Percentiles rank a stretch among this genome's conserved stretches.
Evolutionary conservation across 2,797 vertebrate species (phyloP).

Genomic region (Pseudochirops cupreus): DNA sequence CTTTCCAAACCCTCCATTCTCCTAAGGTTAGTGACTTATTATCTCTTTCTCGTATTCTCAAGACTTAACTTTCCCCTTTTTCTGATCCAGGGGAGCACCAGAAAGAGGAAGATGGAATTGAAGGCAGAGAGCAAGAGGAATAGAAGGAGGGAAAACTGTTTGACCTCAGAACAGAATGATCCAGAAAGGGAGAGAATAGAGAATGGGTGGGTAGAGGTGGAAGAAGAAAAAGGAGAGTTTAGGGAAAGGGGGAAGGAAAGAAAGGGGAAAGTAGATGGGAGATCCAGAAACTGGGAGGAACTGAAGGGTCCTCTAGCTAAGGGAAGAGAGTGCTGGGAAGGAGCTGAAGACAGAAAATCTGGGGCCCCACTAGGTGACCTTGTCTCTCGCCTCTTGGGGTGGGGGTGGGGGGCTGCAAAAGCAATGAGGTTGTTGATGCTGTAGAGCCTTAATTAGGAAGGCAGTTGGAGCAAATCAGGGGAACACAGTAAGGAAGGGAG

Average conservation of each 20-base stretch:
- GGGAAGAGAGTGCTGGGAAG: neutral
- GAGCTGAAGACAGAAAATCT: neutral
- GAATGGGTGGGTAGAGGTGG: slow-evolving; percentile 39
- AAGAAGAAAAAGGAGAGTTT: slow-evolving; percentile 60
- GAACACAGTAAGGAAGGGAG: neutral
- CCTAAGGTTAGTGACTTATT: neutral
- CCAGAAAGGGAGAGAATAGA: slow-evolving; percentile 77
- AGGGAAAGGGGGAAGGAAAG: slow-evolving; percentile 50
- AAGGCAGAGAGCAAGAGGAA: slow-evolving; percentile 45
- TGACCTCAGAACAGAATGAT: slow-evolving; percentile 80
- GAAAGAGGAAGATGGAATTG: slow-evolving; percentile 41
- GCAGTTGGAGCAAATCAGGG: neutral
- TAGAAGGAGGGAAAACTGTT: slow-evolving; percentile 66
- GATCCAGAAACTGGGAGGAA: slow-evolving; percentile 7
- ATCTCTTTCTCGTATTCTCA: neutral
- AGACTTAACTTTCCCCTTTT: neutral
- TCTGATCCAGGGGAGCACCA: slow-evolving; percentile 45
- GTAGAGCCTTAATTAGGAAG: neutral
- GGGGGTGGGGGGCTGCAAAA: neutral
- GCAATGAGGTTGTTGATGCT: neutral
- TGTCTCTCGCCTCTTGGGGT: neutral
- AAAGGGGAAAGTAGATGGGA: slow-evolving; percentile 47
- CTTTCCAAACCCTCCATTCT: neutral
- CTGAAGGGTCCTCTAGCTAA: neutral
- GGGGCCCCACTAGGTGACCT: neutral